Base-by-base conservation (phyloP, 2,797 vertebrate genomes). In the Lemur catta region DNA sequence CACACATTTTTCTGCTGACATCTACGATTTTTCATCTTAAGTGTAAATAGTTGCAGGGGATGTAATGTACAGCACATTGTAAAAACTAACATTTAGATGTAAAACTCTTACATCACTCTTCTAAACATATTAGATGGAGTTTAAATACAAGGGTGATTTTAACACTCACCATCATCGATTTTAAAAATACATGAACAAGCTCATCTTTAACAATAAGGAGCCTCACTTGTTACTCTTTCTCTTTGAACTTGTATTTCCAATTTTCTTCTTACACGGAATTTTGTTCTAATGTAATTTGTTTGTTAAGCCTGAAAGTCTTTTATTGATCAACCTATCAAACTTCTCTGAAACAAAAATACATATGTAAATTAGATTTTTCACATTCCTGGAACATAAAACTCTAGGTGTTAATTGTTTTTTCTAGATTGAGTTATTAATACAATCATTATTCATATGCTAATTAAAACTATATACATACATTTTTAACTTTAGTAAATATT, bases 331-430 rank as follows among this genome's bases (percentile, higher is more conserved):
- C 28, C 61, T 88, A 89, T 71, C 85, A 96, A 76, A 89, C 24
- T 33, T 82, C 24, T 79, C 35, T 81, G 48, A 96, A 94, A 93
- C 14, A 96, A 95, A 96, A 93, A 78, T 88, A 78, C 35, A 15
- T 89, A 84, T 96, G 59, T 85, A 94, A 96, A 91, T 97, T 93
- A 91, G 61, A 89, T 94, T 91, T 92, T 93, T 85, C 48, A 12
- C 52, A 89, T 89, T 93, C 78, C 89, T 89, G 43, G 52, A 71
- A 93, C 82, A 89, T 93, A 92, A 95, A 84, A 92, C 72, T 87
- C 20, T 91, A 90, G 82, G 50, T 82, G 18, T 91, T 86, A 59
- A 38, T 75, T 90, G 2, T 96, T 90, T 96, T 96, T 93, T 91
- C 35, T 55, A 91, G 9, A 71, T 85, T 93, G 48, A 90, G 48